A percentile compares a stretch with the other conserved stretches of the same genome.
Evolutionary conservation across 2,113 vertebrate genomes (phyloP).

Genomic region (Paramisgurnus dabryanus): DNA sequence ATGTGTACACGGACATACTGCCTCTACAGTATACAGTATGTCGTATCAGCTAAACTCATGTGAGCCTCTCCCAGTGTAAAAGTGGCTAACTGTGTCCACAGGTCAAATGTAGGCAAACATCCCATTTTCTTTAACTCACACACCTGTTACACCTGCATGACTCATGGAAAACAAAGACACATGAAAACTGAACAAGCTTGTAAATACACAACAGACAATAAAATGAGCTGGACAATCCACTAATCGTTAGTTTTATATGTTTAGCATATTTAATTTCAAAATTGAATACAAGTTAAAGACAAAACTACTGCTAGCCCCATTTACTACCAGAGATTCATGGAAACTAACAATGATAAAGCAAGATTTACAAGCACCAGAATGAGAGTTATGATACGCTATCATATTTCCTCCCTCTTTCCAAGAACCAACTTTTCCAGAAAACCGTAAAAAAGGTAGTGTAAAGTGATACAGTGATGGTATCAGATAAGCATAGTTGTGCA

Average conservation of each 20-base stretch:
- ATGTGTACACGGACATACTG: neutral
- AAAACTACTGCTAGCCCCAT: neutral
- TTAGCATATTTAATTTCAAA: neutral
- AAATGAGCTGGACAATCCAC: neutral
- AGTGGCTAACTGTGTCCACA: conserved; percentile 19
- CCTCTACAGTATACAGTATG: neutral
- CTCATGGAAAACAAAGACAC: neutral
- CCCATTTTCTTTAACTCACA: conserved; percentile 11
- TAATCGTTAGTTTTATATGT: neutral
- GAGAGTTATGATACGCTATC: neutral
- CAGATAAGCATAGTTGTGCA: neutral
- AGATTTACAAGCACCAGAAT: conserved; percentile 5
- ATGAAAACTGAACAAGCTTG: neutral
- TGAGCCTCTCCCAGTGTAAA: conserved; percentile 34
- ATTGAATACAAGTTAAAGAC: neutral
- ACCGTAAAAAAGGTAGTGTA: neutral
- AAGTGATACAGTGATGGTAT: neutral
- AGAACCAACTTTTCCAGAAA: neutral
- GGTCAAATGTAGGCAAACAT: conserved; percentile 37
- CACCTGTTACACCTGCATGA: conserved; percentile 17
- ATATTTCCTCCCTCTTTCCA: neutral
- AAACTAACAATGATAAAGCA: neutral
- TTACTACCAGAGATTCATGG: neutral
- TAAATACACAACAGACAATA: neutral
- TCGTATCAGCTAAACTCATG: neutral